Evolutionary conservation across 2,113 vertebrate genomes (phyloP), one percentile per base, ranked within the genome.

Genomic region (Argyrosomus japonicus): DNA sequence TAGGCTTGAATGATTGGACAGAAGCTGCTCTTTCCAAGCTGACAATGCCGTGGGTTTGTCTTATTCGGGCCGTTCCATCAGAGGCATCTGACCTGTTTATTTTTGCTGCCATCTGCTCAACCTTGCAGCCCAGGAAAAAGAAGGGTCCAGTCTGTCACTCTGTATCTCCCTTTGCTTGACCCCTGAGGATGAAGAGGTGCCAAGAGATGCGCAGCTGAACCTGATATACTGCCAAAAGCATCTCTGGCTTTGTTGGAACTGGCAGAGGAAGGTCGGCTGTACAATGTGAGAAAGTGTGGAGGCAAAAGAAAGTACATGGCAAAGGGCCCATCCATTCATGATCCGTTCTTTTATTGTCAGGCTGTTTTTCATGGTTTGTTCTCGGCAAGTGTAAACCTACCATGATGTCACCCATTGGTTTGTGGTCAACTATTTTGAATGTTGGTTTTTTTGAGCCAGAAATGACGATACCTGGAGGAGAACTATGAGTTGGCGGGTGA

Each of bases 91-190:
- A 80, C 68, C 51, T 81, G 87, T 88, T 88, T 90, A 82, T 85
- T 89, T 40, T 71, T 60, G 36, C 56, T 2, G 40, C 88, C 88
- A 88, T 89, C 89, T 93, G 90, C 77, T 88, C 74, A 51, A 82
- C 82, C 73, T 82, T 60, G 61, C 58, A 50, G 79, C 58, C 19
- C 47, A 12, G 63, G 45, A 83, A 63, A 79, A 12, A 60, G 45
- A 83, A 63, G 75, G 48, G 53, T 62, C 58, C 40, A 14, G 48
- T 57, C 60, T 29, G 11, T 81, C 61, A 3, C 47, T 70, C 61
- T 19, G 51, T n/a, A 65, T 32, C 60, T 79, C 43, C 58, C 27
- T 32, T 47, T 12, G 65, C 73, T 87, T 56, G 57, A 81, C 45
- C 70, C 74, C 53, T 4, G 9, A 58, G 53, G 53, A 81, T 36